phyloP scores from a whole-genome alignment of 2,797 vertebrate species.

The Cynodonichthys magdalenae region DNA sequence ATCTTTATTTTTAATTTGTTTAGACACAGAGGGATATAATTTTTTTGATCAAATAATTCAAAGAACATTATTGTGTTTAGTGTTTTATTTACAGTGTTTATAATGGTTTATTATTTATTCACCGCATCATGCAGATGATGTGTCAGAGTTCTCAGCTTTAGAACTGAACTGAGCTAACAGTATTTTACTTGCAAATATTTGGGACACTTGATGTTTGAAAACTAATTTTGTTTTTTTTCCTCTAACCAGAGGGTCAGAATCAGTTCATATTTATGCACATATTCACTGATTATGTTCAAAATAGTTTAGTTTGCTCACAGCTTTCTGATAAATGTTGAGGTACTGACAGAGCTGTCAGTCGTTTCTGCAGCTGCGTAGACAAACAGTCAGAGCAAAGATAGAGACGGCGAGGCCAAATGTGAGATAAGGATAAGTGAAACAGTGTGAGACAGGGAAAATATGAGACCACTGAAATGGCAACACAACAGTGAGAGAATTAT shows the following conservation, averaged over 20 bases:
- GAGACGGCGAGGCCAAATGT: constrained; percentile 7
- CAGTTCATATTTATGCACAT: constrained; percentile 24
- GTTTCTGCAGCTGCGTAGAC: constrained; percentile 32
- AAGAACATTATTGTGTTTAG: no score
- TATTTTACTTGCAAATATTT: constrained; percentile 21
- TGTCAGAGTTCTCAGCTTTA: no score
- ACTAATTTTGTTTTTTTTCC: constrained; percentile 10
- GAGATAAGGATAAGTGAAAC: constrained; percentile 14
- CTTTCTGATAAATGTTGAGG: constrained; percentile 10
- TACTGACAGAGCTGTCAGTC: constrained; percentile 30
- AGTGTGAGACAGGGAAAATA: background rate
- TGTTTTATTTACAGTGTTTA: no score
- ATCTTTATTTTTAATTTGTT: no score
- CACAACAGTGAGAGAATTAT: constrained; percentile 26
- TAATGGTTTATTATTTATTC: no score
- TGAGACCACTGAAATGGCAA: constrained; percentile 24
- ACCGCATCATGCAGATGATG: no score
- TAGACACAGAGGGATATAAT: no score
- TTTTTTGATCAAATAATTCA: no score
- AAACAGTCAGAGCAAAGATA: constrained; percentile 12
- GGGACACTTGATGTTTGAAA: constrained; percentile 26
- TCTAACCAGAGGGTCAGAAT: constrained; percentile 19
- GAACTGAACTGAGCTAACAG: constrained; percentile 20
- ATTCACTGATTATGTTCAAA: constrained; percentile 18
- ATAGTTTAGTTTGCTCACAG: constrained; percentile 1